phyloP scores from a whole-genome alignment of 2,797 vertebrate species.

The Acanthurus tractus region DNA sequence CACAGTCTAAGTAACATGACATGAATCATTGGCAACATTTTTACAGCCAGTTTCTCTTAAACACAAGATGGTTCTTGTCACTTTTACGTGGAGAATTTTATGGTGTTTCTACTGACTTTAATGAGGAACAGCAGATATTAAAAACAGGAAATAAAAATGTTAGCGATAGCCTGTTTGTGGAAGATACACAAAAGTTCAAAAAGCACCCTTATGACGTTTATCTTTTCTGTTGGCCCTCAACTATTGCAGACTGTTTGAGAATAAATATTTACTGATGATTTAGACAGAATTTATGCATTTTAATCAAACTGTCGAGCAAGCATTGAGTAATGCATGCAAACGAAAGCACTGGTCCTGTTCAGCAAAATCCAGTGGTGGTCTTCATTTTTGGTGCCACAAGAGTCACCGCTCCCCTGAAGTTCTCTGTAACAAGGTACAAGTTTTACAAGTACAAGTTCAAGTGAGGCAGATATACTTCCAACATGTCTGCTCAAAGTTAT shows the following conservation, averaged over 20 bases:
- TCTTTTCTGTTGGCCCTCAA: background rate
- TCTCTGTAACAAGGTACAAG: too few relatives aligned
- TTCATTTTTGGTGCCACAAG: background rate
- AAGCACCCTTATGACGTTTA: background rate
- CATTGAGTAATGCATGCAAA: background rate
- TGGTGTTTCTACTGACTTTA: constrained; percentile 6
- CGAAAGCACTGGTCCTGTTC: background rate
- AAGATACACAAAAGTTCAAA: background rate
- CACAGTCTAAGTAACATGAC: background rate
- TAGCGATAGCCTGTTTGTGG: background rate
- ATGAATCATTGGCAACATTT: background rate
- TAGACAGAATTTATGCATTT: constrained; percentile 10
- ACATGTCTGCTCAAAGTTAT: too few relatives aligned
- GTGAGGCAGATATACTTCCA: too few relatives aligned
- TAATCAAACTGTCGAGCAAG: background rate
- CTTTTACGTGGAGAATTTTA: background rate
- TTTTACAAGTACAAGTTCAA: too few relatives aligned
- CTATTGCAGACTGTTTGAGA: background rate
- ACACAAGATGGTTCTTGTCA: constrained; percentile 9
- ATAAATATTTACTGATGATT: background rate
- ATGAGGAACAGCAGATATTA: background rate
- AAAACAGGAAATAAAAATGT: background rate
- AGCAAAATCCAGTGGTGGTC: background rate
- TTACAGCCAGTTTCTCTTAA: constrained; percentile 2
- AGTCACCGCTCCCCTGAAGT: too few relatives aligned